Evolutionary conservation across 2,797 vertebrate species (phyloP).

Genomic region (Leuciscus waleckii): DNA sequence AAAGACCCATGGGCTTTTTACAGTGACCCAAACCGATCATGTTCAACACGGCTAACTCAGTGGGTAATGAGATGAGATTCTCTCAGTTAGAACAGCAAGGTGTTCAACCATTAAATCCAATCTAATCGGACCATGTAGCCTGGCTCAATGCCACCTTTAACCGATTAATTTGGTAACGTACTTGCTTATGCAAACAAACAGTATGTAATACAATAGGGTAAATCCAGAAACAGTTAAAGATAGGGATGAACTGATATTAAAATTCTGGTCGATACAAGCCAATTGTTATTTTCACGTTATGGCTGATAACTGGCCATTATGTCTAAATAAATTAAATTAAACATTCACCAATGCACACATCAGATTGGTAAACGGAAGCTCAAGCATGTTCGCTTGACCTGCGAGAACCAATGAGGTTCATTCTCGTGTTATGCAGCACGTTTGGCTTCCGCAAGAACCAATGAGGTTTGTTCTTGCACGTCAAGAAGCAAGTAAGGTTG

Average conservation of each 20-base stretch:
- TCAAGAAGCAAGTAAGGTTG: too few species aligned
- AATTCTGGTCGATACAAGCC: background rate
- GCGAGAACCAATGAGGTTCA: background rate
- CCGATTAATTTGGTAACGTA: background rate
- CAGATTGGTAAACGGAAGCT: background rate
- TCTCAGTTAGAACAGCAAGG: background rate
- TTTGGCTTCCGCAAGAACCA: too few species aligned
- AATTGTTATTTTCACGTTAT: background rate
- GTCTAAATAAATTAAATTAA: background rate
- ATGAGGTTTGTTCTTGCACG: background rate
- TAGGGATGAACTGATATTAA: background rate
- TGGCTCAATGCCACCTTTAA: background rate
- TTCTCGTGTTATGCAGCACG: background rate
- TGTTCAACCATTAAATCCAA: background rate
- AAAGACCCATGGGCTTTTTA: slow-evolving; percentile 4
- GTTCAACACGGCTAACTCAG: background rate
- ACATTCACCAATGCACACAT: background rate
- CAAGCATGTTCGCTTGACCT: background rate
- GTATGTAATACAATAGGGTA: slow-evolving; percentile 7
- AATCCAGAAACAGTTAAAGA: background rate
- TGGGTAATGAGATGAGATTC: background rate
- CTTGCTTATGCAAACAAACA: background rate
- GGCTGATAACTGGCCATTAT: background rate
- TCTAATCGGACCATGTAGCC: background rate
- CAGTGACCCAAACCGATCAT: background rate